Percentiles rank a stretch among this genome's conserved stretches.
Conservation (phyloP, 2,797 vertebrate species). For the Siniperca obscura region DNA sequence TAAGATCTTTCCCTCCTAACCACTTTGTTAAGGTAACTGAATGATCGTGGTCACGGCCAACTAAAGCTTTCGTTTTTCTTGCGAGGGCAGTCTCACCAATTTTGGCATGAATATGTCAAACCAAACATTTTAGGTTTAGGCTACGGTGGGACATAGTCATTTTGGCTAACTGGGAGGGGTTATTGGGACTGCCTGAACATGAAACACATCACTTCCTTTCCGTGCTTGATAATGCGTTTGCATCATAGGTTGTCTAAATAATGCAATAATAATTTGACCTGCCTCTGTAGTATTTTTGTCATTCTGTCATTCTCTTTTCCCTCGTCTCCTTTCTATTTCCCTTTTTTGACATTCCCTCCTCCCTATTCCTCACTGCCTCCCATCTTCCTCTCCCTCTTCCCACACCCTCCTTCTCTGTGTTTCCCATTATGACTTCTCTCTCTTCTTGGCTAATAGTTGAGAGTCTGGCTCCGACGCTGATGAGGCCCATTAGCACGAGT, state of each 20-base stretch:
- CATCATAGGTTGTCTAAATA: too few relatives aligned
- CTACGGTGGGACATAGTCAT: too few relatives aligned
- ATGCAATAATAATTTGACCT: too few relatives aligned
- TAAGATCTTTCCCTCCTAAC: too few relatives aligned
- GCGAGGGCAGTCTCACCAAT: too few relatives aligned
- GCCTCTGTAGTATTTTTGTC: too few relatives aligned
- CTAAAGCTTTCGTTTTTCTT: neutral
- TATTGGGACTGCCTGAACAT: neutral
- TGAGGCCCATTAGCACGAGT: slow-evolving; percentile 89
- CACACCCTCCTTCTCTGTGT: slow-evolving; percentile 11
- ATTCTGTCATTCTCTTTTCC: neutral
- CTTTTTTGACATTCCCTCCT: too few relatives aligned
- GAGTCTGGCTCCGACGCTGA: slow-evolving; percentile 86
- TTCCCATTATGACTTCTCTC: slow-evolving; percentile 78
- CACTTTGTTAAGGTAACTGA: neutral
- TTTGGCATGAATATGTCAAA: too few relatives aligned
- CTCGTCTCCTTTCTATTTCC: neutral
- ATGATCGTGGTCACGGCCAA: neutral
- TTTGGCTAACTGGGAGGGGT: neutral
- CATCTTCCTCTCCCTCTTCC: neutral
- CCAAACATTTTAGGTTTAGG: too few relatives aligned
- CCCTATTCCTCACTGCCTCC: neutral
- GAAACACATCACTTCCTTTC: neutral
- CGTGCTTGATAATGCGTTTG: neutral
- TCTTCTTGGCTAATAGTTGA: slow-evolving; percentile 88